A percentile compares a stretch with the other conserved stretches of the same genome.
Conservation (phyloP, 1,140 invertebrate species). For the Lepidostoma basale region DNA sequence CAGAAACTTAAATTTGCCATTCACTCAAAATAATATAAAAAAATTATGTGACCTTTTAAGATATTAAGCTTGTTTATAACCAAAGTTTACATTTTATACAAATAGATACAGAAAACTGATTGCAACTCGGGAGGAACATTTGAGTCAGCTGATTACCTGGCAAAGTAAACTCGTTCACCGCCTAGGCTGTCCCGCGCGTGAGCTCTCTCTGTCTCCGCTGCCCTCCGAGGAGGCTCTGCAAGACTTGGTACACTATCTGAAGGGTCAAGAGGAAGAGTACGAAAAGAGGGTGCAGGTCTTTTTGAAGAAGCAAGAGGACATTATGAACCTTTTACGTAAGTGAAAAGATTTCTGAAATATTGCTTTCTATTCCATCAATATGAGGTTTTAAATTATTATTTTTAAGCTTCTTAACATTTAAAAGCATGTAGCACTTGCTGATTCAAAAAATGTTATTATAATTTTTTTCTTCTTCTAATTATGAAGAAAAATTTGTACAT, state of each 20-base stretch:
- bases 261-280: constrained; percentile 29
- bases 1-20: no score
- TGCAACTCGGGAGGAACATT: constrained; percentile 30
- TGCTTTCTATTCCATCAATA: no score
- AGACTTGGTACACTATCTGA: constrained; percentile 23
- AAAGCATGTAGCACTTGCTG: no score
- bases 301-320: constrained; percentile 28
- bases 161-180: constrained; percentile 25
- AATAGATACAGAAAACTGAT: constrained; percentile 29
- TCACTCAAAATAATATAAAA: no score
- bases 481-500: no score
- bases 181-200: constrained; percentile 20
- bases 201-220: constrained; percentile 28
- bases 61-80: no score
- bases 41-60: no score
- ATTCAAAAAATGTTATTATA: no score
- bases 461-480: no score
- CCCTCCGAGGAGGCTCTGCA: constrained; percentile 30
- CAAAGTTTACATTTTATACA: neutral
- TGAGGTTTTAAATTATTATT: no score
- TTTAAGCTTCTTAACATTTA: no score
- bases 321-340: constrained; percentile 35
- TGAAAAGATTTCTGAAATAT: no score
- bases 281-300: constrained; percentile 39
- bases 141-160: constrained; percentile 32